A percentile compares a stretch with the other conserved stretches of the same genome.
These are phyloP conservation scores for Agriopis leucophaearia DNA, from an alignment of 2,888 invertebrate species.

Conservation along the genomic window DNA sequence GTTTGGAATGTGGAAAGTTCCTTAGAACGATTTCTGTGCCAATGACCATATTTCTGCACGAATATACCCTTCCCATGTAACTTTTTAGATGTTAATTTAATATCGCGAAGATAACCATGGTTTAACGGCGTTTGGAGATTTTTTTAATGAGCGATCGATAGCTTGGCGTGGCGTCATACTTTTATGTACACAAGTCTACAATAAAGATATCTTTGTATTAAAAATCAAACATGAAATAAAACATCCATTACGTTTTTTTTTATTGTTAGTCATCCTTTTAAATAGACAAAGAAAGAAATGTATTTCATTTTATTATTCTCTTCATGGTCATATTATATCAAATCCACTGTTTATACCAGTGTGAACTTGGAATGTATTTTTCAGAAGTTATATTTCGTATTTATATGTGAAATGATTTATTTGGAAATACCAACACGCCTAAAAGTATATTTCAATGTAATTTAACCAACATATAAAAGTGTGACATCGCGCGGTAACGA, in stretches of 20 bases:
- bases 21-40: slow-evolving; percentile 33
- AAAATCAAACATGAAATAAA: too few species aligned
- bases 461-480: slow-evolving; percentile 48
- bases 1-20: too few species aligned
- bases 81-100: slow-evolving; percentile 39
- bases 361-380: neutral
- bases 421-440: slow-evolving; percentile 1
- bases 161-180: slow-evolving; percentile 42
- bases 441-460: slow-evolving; percentile 7
- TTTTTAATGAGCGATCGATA: slow-evolving; percentile 49
- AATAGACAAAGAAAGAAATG: too few species aligned
- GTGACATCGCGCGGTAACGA: slow-evolving; percentile 48
- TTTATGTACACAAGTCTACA: slow-evolving; percentile 1
- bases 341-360: too few species aligned
- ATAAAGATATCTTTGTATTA: too few species aligned
- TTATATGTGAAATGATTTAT: neutral
- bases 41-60: slow-evolving; percentile 11
- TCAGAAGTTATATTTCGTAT: neutral
- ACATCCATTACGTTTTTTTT: too few species aligned
- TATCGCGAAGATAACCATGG: slow-evolving; percentile 46
- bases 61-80: slow-evolving; percentile 45
- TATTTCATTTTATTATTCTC: too few species aligned
- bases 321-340: too few species aligned
- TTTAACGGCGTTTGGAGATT: slow-evolving; percentile 22
- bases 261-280: too few species aligned